Evolutionary conservation across 2,797 vertebrate species (phyloP).

Genomic region (Enteromius viviparus): DNA sequence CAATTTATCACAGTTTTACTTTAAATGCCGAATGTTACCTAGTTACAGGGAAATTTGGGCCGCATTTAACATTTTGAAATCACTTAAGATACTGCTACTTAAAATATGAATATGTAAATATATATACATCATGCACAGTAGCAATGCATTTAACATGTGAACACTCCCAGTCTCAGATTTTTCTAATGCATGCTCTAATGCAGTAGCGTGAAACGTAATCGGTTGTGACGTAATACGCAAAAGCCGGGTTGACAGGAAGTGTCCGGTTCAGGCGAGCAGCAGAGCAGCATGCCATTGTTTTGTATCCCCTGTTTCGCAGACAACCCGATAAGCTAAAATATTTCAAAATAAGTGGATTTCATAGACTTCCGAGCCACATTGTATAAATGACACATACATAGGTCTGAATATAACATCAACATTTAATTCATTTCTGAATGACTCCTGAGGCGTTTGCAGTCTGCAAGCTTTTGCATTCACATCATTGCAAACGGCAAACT

Average conservation of each 20-base stretch:
- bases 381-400: neutral
- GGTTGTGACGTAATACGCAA: slow-evolving; percentile 43
- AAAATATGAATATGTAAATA: neutral
- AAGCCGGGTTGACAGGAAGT: slow-evolving; percentile 61
- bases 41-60: no score
- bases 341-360: neutral
- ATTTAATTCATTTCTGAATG: neutral
- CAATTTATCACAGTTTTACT: neutral
- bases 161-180: neutral
- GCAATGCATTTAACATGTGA: neutral
- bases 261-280: neutral
- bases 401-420: neutral
- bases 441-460: neutral
- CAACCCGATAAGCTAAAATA: neutral
- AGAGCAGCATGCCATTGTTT: neutral
- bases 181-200: neutral
- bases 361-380: neutral
- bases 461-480: neutral
- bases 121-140: neutral
- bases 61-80: neutral
- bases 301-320: neutral
- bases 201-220: slow-evolving; percentile 20
- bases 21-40: neutral
- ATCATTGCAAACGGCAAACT: neutral
- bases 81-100: neutral